These are phyloP conservation scores for Phrynocephalus vlangalii DNA, from an alignment of 2,797 vertebrate species.

Conservation along the genomic window DNA sequence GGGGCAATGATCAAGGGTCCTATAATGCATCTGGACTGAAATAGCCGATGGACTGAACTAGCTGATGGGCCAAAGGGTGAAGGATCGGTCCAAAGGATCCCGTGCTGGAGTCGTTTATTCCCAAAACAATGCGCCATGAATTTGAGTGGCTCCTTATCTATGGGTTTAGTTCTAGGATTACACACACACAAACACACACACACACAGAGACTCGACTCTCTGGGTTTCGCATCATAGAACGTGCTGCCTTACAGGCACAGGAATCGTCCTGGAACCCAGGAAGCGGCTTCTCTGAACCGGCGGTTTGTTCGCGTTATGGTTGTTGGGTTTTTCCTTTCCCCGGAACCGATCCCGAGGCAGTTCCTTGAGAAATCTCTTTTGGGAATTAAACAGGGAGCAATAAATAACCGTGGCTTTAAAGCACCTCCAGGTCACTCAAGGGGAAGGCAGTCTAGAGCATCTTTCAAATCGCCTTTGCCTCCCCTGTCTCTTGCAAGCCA, in stretches of 20 bases:
- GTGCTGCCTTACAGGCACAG: neutral
- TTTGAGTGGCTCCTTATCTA: neutral
- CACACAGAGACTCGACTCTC: too few relatives aligned
- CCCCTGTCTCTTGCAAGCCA: neutral
- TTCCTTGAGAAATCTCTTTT: neutral
- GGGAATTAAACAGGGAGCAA: neutral
- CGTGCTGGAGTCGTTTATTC: neutral
- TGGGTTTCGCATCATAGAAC: too few relatives aligned
- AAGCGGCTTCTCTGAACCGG: neutral
- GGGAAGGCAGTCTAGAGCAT: neutral
- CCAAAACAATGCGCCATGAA: neutral
- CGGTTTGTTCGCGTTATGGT: neutral
- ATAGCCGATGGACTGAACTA: too few relatives aligned
- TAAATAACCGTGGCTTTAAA: neutral
- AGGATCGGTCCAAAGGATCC: neutral
- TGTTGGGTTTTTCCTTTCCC: neutral
- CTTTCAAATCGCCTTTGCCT: neutral
- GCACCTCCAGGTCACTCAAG: neutral
- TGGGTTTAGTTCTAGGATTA: too few relatives aligned
- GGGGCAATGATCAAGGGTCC: neutral
- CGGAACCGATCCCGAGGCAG: neutral
- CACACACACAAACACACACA: too few relatives aligned
- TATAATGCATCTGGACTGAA: too few relatives aligned
- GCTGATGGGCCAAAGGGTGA: too few relatives aligned
- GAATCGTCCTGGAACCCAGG: neutral